Evolutionary conservation across 2,888 invertebrate genomes (phyloP).

Genomic region (Pachydiplax longipennis): DNA sequence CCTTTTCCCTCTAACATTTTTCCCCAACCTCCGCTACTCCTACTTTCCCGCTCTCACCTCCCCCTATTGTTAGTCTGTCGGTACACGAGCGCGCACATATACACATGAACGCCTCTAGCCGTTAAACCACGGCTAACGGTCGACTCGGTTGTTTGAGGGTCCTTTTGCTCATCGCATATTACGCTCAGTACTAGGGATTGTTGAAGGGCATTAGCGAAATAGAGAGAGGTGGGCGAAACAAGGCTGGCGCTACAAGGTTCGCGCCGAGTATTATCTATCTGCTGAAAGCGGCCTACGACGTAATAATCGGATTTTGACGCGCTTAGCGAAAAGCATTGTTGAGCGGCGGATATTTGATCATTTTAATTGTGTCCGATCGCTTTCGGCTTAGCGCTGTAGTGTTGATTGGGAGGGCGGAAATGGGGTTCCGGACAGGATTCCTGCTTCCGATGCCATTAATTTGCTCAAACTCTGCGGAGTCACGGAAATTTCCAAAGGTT

Average conservation of each 20-base stretch:
- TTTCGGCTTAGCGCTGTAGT: not conserved
- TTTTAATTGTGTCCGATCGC: not conserved
- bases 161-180: not conserved
- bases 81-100: not conserved
- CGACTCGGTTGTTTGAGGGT: not conserved
- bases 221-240: not conserved
- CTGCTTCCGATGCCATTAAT: not conserved
- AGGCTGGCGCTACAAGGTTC: not conserved
- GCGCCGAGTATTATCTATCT: not conserved
- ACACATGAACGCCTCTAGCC: not conserved
- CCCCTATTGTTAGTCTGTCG: not conserved
- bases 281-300: not conserved
- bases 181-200: not conserved
- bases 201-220: not conserved
- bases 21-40: not conserved
- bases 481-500: not conserved
- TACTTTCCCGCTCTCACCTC: not conserved
- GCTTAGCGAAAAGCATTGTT: not conserved
- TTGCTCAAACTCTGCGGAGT: not conserved
- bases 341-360: not conserved
- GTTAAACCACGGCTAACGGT: not conserved
- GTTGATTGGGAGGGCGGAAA: not conserved
- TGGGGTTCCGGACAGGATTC: not conserved
- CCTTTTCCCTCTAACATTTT: not conserved
- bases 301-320: not conserved